These are phyloP conservation scores for Drosophila arawakana DNA, from an alignment of 1,140 invertebrate genomes.

Conservation along the genomic window DNA sequence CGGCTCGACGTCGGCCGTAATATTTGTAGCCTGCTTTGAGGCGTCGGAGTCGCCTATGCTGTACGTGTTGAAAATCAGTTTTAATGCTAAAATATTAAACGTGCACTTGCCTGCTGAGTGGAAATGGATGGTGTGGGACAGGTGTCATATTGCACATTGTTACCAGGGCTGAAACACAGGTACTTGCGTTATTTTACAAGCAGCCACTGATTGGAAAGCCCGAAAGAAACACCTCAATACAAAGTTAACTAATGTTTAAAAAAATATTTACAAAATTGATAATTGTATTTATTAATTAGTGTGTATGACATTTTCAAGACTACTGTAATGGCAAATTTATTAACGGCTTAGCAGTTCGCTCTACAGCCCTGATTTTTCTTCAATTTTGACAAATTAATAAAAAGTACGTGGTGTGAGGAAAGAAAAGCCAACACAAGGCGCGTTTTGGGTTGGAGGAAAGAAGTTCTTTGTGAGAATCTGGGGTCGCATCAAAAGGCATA, in stretches of 20 bases:
- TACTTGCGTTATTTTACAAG: too few relatives aligned
- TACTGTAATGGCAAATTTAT: background rate
- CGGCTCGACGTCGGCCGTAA: constrained; percentile 62
- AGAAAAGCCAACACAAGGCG: constrained; percentile 40
- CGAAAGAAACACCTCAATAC: too few relatives aligned
- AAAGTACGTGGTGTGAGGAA: constrained; percentile 20
- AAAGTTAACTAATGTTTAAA: too few relatives aligned
- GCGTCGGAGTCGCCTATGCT: constrained; percentile 58
- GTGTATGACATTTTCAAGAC: too few relatives aligned
- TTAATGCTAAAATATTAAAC: constrained; percentile 80
- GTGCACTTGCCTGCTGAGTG: constrained; percentile 32
- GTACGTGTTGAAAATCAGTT: constrained; percentile 78
- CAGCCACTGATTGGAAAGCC: too few relatives aligned
- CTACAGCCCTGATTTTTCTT: constrained; percentile 40
- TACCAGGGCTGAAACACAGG: constrained; percentile 45
- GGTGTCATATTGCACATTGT: constrained; percentile 28
- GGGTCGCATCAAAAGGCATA: constrained; percentile 69
- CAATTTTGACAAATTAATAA: constrained; percentile 70
- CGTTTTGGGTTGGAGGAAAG: background rate
- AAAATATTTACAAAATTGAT: too few relatives aligned
- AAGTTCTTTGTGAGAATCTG: constrained; percentile 32
- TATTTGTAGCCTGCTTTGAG: constrained; percentile 58
- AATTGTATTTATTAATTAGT: too few relatives aligned
- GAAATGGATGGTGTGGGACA: background rate
- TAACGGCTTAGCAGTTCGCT: background rate